Base-by-base conservation (phyloP, 2,797 vertebrate species). In the Poeciliopsis gracilis region DNA sequence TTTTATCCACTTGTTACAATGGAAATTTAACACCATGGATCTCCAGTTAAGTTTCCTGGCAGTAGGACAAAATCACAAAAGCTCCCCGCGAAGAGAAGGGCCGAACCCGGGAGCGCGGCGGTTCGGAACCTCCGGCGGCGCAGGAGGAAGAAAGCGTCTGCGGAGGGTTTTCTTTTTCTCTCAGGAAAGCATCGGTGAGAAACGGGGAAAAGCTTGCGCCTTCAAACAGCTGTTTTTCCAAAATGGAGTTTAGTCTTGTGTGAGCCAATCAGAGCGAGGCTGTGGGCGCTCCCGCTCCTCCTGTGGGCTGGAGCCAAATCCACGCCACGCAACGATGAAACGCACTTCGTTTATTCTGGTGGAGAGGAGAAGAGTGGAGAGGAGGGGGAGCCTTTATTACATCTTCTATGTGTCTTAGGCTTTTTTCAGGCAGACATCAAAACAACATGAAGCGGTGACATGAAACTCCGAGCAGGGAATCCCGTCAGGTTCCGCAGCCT, bases 141-240 rank as follows among this genome's bases (percentile, higher is more conserved):
- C 36, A 41, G 36, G 36, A 20, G 18, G 61, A 20, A 12, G 63
- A 11, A 10, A 41, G 36, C 33, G 63, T 11, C 18, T 63, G 28
- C 33, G 28, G 59, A 33, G 8, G 36, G 18, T 8, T 28, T 30
- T 61, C 13, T 28, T 15, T 33, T 20, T 12, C 15, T 53, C 72
- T 53, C 49, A 49, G 23, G 5, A 15, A 9, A 41, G 72, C 33
- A 73, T 73, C 36, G 86, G 84, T 77, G 86, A 91, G 90, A 91
- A 90, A 92, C 89, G 85, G 80, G 76, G 75, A 86, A 57, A 84
- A 90, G 93, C 87, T 89, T 90, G 87, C 84, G 91, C 87, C 91
- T 94, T 90, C 85, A 88, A 95, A 96, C 95, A 96, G 95, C 95
- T 96, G 95, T 95, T 96, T 72, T 92, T 95, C 95, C 95, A 96